Evolutionary conservation across 2,888 invertebrate species (phyloP).

Genomic region (Pasiphila rectangulata): DNA sequence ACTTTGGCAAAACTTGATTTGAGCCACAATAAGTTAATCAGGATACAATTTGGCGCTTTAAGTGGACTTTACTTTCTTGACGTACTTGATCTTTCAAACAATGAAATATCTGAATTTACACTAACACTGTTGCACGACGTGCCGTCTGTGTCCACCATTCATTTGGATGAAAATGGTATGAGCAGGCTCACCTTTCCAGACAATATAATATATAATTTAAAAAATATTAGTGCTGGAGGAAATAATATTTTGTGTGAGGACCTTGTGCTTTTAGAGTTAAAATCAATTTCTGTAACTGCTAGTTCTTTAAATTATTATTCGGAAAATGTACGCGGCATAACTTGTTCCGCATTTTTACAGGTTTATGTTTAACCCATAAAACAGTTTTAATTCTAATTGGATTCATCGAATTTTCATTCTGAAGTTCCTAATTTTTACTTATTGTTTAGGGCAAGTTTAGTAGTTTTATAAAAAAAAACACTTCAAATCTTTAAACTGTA

Average conservation of each 20-base stretch:
- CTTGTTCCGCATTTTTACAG: constrained; percentile 8
- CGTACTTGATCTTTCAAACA: constrained; percentile 7
- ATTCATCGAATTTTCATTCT: too few species aligned
- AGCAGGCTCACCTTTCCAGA: not conserved
- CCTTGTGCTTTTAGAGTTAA: constrained; percentile 4
- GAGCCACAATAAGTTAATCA: constrained; percentile 8
- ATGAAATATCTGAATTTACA: constrained; percentile 6
- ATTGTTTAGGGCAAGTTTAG: too few species aligned
- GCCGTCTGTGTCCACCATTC: constrained; percentile 3
- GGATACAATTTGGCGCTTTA: constrained; percentile 8
- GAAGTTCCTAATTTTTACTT: too few species aligned
- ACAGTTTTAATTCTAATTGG: too few species aligned
- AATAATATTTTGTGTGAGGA: constrained; percentile 12
- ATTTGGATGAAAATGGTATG: constrained; percentile 12
- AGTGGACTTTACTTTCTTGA: not conserved
- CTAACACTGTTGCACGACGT: constrained; percentile 7
- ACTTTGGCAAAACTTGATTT: constrained; percentile 6
- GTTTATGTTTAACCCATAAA: too few species aligned
- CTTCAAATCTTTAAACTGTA: too few species aligned
- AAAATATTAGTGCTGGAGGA: constrained; percentile 9
- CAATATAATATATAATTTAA: not conserved
- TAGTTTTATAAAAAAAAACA: too few species aligned
- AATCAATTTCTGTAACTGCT: not conserved
- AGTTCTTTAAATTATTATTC: not conserved
- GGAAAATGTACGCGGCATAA: constrained; percentile 15